Evolutionary conservation across 1,140 invertebrate species (phyloP), one percentile per base, ranked within the genome.

Genomic region (Mycetomoellerius zeteki): DNA sequence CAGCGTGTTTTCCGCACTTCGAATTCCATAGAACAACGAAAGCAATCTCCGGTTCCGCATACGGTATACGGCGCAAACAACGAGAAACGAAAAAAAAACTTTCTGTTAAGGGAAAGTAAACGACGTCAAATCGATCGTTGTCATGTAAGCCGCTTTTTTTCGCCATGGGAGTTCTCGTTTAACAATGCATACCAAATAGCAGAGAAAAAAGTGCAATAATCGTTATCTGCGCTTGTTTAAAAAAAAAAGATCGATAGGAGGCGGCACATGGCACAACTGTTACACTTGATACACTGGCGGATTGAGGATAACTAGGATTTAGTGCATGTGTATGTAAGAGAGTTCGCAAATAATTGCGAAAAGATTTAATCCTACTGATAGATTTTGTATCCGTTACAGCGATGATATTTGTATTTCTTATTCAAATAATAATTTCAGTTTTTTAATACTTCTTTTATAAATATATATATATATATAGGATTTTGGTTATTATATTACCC

Each of bases 1-100:
- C 16, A 69, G 21, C 24, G n/a, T 27, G 14, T 50, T 89, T 89
- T 78, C 58, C 14, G 50, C 3, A 78, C 24, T 77, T 78, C 24
- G 58, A 3, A 78, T 62, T 43, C 73, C 47, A 58, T 33, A 43
- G 64, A 75, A 62, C 54, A 71, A 69, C 43, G 54, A 60, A 87
- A 54, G 54, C 58, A 77, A 73, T 43, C 56, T 86, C 75, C 56
- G 60, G 43, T 37, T 30, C 67, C 14, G 12, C n/a, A 12, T 37
- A 58, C 75, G 54, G 19, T 64, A 75, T n/a, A 80, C 16, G 52
- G 19, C 58, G 10, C 64, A 84, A 86, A 86, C 87, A 86, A 62
- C 19, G 78, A 84, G 64, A 80, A 54, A 33, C 82, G 89, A 88
- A 88, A 90, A 91, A 91, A 89, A 88, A 90, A 89, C 62, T 84